Conservation (phyloP, 2,113 vertebrate species). For the Willisornis vidua region DNA sequence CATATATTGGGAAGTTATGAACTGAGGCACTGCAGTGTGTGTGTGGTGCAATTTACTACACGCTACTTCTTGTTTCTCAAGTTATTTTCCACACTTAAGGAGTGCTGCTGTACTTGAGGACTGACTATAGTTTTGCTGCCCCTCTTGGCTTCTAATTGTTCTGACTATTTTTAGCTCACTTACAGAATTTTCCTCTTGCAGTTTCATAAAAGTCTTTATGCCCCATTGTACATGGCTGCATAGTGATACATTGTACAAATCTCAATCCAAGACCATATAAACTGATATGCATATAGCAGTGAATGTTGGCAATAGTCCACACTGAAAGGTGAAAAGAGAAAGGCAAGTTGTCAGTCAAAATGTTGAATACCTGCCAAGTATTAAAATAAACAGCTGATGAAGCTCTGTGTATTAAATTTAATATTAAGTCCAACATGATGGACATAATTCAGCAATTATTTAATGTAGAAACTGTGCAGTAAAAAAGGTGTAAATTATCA, state of each 20-base stretch:
- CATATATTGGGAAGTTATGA: not conserved
- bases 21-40: not conserved
- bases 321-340: not conserved
- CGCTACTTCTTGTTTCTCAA: not conserved
- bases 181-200: not conserved
- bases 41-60: not conserved
- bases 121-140: not conserved
- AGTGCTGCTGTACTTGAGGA: not conserved
- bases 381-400: not conserved
- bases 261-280: not conserved
- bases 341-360: not conserved
- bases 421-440: not conserved
- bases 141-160: not conserved
- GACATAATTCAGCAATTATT: not conserved
- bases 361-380: not conserved
- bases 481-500: not conserved
- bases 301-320: not conserved
- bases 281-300: not conserved
- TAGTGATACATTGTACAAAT: not conserved
- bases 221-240: not conserved
- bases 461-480: not conserved
- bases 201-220: not conserved
- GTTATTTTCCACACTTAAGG: not conserved
- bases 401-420: not conserved
- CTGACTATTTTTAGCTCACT: not conserved